Evolutionary conservation across 2,888 invertebrate genomes (phyloP).

Genomic region (Drosophila cognata): DNA sequence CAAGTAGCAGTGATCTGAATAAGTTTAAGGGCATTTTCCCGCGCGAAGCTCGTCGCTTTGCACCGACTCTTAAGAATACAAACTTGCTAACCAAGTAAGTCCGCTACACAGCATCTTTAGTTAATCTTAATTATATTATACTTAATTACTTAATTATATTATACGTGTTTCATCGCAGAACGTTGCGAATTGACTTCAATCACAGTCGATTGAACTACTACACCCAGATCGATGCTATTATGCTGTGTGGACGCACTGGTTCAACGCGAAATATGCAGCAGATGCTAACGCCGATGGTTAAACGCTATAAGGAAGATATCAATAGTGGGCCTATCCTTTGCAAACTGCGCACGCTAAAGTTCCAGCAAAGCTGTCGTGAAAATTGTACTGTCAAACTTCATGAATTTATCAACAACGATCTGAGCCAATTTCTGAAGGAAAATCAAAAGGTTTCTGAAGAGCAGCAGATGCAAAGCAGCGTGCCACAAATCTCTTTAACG

Average conservation of each 20-base stretch:
- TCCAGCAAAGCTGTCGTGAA: conserved; percentile 79
- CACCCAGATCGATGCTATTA: conserved; percentile 94
- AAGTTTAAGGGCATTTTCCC: conserved; percentile 73
- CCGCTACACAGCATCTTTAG: neutral
- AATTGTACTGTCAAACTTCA: conserved; percentile 79
- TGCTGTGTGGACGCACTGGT: conserved; percentile 89
- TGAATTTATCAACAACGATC: conserved; percentile 83
- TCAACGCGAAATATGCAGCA: conserved; percentile 73
- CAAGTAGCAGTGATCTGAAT: conserved; percentile 74
- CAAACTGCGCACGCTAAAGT: conserved; percentile 83
- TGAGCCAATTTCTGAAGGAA: conserved; percentile 81
- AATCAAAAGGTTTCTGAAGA: conserved; percentile 33
- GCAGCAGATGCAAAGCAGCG: conserved; percentile 16
- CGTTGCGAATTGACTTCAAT: conserved; percentile 94
- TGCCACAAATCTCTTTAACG: conserved; percentile 59
- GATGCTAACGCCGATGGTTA: conserved; percentile 49
- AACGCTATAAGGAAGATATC: conserved; percentile 9
- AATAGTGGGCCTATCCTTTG: conserved; percentile 81
- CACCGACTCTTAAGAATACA: conserved; percentile 88
- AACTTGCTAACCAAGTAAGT: conserved; percentile 86
- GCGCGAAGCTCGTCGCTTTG: conserved; percentile 90
- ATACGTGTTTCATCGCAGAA: conserved; percentile 85
- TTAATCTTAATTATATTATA: neutral
- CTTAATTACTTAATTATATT: neutral
- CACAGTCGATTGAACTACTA: conserved; percentile 93